Percentiles rank a stretch among this genome's conserved stretches.
Evolutionary conservation across 1,140 invertebrate species (phyloP).

Genomic region (Manduca sexta): DNA sequence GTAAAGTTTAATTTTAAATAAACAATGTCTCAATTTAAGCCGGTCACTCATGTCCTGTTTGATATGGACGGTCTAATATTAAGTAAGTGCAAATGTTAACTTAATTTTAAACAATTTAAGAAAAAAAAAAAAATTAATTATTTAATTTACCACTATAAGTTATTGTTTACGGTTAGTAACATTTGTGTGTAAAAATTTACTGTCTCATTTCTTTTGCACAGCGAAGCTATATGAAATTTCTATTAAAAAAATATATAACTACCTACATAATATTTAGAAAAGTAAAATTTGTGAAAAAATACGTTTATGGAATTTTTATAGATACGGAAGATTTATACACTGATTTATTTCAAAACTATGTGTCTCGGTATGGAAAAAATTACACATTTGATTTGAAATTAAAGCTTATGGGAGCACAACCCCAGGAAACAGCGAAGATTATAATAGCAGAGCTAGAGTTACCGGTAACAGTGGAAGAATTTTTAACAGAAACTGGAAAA

Average conservation of each 20-base stretch:
- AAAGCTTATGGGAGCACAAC: slow-evolving; percentile 83
- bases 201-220: too few relatives aligned
- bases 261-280: background rate
- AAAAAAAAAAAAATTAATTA: too few relatives aligned
- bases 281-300: background rate
- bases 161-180: too few relatives aligned
- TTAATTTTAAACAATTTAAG: too few relatives aligned
- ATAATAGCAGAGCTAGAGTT: slow-evolving; percentile 80
- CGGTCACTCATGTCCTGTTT: slow-evolving; percentile 64
- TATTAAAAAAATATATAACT: background rate
- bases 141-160: too few relatives aligned
- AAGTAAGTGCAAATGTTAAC: too few relatives aligned
- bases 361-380: slow-evolving; percentile 79
- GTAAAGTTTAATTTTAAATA: background rate
- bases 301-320: slow-evolving; percentile 58
- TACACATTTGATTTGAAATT: slow-evolving; percentile 86
- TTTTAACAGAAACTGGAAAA: slow-evolving; percentile 46
- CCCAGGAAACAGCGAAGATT: slow-evolving; percentile 73
- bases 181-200: too few relatives aligned
- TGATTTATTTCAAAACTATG: slow-evolving; percentile 79
- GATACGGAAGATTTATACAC: slow-evolving; percentile 88
- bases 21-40: slow-evolving; percentile 2
- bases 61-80: slow-evolving; percentile 69
- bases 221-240: too few relatives aligned
- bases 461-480: slow-evolving; percentile 83